These are phyloP conservation scores for Chrysaora quinquecirrha DNA, from an alignment of 30 jellyfish, hydroid and myxozoan species.

Conservation along the genomic window DNA sequence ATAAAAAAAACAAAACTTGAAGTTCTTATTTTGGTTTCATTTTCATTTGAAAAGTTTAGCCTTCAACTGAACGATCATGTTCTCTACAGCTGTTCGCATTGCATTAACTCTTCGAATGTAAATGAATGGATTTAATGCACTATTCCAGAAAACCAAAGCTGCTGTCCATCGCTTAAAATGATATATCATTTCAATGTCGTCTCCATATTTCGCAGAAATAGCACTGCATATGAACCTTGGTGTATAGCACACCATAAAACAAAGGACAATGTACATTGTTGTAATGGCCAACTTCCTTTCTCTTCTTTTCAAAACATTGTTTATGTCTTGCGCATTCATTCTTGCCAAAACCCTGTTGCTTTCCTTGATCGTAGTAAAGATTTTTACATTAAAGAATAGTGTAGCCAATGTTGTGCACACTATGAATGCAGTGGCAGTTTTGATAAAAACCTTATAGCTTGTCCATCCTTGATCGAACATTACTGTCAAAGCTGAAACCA, in stretches of 20 bases:
- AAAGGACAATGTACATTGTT: constrained; percentile 2
- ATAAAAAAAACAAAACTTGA: too few species aligned
- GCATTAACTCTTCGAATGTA: not conserved
- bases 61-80: too few species aligned
- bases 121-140: constrained; percentile 6
- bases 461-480: not conserved
- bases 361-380: not conserved
- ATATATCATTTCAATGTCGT: not conserved
- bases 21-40: too few species aligned
- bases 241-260: not conserved
- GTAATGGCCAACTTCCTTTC: constrained; percentile 20
- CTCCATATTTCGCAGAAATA: not conserved
- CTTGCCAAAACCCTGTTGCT: not conserved
- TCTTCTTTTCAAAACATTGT: not conserved
- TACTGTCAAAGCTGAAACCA: not conserved
- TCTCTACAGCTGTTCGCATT: not conserved
- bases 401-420: not conserved
- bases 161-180: constrained; percentile 23
- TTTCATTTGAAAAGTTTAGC: too few species aligned
- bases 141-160: not conserved
- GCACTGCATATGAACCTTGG: not conserved
- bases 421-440: not conserved
- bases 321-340: not conserved
- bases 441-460: not conserved
- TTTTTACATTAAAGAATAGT: not conserved